Evolutionary conservation across 2,888 invertebrate species (phyloP).

Genomic region (Ptilodon capucinus): DNA sequence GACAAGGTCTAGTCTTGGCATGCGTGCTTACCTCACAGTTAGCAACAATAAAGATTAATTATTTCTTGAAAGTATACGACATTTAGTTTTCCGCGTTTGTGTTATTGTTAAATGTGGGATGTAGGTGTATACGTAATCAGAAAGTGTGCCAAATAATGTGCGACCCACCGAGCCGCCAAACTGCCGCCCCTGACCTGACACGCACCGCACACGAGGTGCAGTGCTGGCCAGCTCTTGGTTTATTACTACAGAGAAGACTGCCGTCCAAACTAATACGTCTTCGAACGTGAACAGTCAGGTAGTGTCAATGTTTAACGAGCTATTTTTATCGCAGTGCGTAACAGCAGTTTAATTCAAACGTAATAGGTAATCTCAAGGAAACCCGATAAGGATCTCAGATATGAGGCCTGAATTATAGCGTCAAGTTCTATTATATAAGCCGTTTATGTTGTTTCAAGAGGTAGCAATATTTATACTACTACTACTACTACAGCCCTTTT

Average conservation of each 20-base stretch:
- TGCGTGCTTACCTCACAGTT: too few species aligned
- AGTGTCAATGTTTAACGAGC: not conserved
- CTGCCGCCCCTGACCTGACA: constrained; percentile 60
- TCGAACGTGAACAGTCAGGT: not conserved
- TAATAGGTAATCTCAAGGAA: not conserved
- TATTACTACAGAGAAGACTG: constrained; percentile 10
- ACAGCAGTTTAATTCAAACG: not conserved
- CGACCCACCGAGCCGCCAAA: constrained; percentile 48
- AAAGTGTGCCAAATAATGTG: constrained; percentile 43
- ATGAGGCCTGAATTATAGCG: not conserved
- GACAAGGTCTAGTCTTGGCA: too few species aligned
- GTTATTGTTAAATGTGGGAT: constrained; percentile 7
- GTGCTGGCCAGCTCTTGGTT: constrained; percentile 19
- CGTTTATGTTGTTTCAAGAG: not conserved
- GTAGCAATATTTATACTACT: not conserved
- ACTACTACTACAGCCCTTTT: not conserved
- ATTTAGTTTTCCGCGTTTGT: constrained; percentile 25
- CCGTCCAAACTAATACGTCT: not conserved
- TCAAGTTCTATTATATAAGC: not conserved
- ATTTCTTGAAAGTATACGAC: too few species aligned
- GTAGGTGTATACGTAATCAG: constrained; percentile 15
- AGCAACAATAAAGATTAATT: too few species aligned
- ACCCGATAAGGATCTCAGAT: not conserved
- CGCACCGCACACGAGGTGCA: constrained; percentile 26
- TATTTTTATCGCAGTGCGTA: not conserved